phyloP scores from a whole-genome alignment of 2,113 vertebrate genomes.

The Ramphastos sulfuratus region DNA sequence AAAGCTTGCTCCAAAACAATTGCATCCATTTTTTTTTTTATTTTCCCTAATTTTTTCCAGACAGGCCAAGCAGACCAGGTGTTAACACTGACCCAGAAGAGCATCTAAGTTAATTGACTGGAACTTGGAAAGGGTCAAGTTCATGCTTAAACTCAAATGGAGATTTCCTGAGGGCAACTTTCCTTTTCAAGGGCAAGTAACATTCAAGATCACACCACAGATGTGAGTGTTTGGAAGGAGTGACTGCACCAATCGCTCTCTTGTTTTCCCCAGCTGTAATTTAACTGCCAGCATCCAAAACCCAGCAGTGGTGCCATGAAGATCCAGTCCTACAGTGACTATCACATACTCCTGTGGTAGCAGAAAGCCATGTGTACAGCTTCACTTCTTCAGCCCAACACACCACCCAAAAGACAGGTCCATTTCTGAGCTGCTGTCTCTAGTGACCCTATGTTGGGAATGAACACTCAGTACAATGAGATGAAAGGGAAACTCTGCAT shows the following conservation, averaged over 20 bases:
- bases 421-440: background rate
- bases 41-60: background rate
- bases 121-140: background rate
- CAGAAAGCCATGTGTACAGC: fast-evolving
- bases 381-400: background rate
- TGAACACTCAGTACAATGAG: background rate
- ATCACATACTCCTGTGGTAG: background rate
- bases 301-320: background rate
- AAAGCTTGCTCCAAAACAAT: background rate
- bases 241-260: background rate
- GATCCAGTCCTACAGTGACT: background rate
- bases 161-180: background rate
- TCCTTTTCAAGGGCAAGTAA: background rate
- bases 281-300: background rate
- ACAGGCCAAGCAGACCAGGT: background rate
- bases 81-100: background rate
- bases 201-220: background rate
- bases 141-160: background rate
- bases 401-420: background rate
- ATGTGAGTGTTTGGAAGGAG: background rate
- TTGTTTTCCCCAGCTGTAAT: background rate
- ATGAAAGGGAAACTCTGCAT: background rate
- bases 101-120: background rate
- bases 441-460: background rate
- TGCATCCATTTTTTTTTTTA: background rate